Conservation (phyloP, 1,140 invertebrate genomes). For the Cherax destructor region DNA sequence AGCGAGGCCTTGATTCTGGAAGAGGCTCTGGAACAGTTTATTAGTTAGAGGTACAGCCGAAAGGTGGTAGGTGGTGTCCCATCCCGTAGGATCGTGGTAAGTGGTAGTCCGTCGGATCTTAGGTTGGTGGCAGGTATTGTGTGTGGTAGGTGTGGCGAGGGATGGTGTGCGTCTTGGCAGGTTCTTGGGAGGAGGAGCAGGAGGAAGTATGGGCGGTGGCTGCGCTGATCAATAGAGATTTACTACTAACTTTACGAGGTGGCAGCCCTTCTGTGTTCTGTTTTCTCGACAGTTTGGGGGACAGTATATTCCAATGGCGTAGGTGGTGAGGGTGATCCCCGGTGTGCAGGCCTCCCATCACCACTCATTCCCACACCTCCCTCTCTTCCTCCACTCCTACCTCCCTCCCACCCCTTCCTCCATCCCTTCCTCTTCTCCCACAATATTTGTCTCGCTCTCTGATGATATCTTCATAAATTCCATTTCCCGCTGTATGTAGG, state of each 20-base stretch:
- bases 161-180: neutral
- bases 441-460: too few species aligned
- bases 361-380: neutral
- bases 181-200: neutral
- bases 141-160: neutral
- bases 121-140: too few species aligned
- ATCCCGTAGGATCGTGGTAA: too few species aligned
- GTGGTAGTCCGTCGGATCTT: too few species aligned
- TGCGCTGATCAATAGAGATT: neutral
- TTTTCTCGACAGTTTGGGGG: neutral
- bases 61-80: too few species aligned
- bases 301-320: slow-evolving; percentile 6
- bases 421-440: too few species aligned
- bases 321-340: neutral
- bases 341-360: slow-evolving; percentile 7
- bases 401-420: neutral
- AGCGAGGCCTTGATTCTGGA: too few species aligned
- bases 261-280: neutral
- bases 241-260: slow-evolving; percentile 8
- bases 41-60: too few species aligned
- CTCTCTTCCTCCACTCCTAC: neutral
- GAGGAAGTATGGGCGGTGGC: neutral
- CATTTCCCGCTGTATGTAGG: too few species aligned
- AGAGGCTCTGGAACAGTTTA: too few species aligned
- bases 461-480: too few species aligned